Base-by-base conservation (phyloP, 2,888 invertebrate species). In the Meiosimyza decipiens region DNA sequence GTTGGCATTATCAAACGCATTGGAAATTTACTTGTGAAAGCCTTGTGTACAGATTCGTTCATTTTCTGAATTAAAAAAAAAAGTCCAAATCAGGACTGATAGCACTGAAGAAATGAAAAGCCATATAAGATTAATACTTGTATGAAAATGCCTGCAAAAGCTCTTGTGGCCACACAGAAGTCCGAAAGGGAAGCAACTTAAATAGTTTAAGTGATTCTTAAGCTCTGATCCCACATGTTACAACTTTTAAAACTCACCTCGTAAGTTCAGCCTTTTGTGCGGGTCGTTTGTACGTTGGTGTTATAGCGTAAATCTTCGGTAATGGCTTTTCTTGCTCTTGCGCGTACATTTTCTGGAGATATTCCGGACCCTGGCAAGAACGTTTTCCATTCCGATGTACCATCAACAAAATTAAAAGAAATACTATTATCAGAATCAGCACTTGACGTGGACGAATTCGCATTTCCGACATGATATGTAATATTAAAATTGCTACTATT, bases 241-340 rank as follows among this genome's bases (percentile, higher is more conserved):
- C 2, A 28, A 28, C 28, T 28, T 28, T 28, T 28, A 9, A 18
- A 64, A 67, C 78, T 85, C 87, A 92, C 92, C 93, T 92, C 68
- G 97, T 97, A 13, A 98, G 88, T 87, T 98, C 98, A 12, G 98
- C 98, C 87, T 96, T 96, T 88, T 98, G 98, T 49, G 94, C 94
- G 55, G 94, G 91, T 74, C 98, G 90, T 40, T 91, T 87, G 86
- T 97, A 96, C 0, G 98, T 98, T 51, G 98, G 98, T 5, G 98
- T 98, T 78, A 98, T 92, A 16, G 94, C 94, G 86, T 95, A 98
- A 78, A 98, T 95, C 51, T 89, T 92, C 50, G 95, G 94, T 75
- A 86, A 76, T 63, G 80, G 76, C 52, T 79, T 79, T 33, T 80
- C 74, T 47, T 78, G 75, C 7, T 77, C 75, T 28, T 76, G 78